Evolutionary conservation across 2,888 invertebrate genomes (phyloP), one percentile per base, ranked within the genome.

Genomic region (Ochropleura plecta): DNA sequence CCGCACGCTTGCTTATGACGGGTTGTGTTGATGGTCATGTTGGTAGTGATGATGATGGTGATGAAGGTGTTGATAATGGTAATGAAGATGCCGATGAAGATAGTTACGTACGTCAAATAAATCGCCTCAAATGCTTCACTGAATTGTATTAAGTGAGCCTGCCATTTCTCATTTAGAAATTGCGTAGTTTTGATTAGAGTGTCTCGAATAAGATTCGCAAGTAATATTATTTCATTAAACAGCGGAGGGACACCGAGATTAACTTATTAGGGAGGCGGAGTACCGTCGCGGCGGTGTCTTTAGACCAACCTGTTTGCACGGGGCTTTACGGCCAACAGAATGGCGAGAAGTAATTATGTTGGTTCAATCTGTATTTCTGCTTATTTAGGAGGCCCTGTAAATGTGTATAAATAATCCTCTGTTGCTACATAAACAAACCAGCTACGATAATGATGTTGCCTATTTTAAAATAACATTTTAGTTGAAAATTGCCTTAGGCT

Each of bases 211-310:
- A 66, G 74, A 83, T 83, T 79, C 60, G 44, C 68, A 20, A 73
- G 51, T 73, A 83, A 83, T 78, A 79, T 79, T 82, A 82, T 79
- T 83, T 74, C 51, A 83, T 80, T 80, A 80, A 70, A 72, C 55
- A 55, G 80, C 57, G 10, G 67, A 80, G 72, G 73, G 84, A 60
- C 67, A 69, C 76, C 62, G 72, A 82, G 70, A 83, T 83, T 83
- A 82, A 70, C 75, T 76, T 84, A 82, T 83, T 83, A 82, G 53
- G 67, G 68, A 62, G 69, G 72, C n/a, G 69, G 63, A 72, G 75
- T 55, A 63, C 71, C 14, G 60, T 16, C 9, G 62, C 62, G 46
- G 53, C 0, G 51, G 55, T 20, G 60, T 46, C 59, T 59, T 46
- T 59, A 63, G 48, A 67, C 72, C 74, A 18, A 71, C 53, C n/a